A percentile compares a stretch with the other conserved stretches of the same genome.
phyloP scores from a whole-genome alignment of 2,113 vertebrate species.

The Meriones unguiculatus region DNA sequence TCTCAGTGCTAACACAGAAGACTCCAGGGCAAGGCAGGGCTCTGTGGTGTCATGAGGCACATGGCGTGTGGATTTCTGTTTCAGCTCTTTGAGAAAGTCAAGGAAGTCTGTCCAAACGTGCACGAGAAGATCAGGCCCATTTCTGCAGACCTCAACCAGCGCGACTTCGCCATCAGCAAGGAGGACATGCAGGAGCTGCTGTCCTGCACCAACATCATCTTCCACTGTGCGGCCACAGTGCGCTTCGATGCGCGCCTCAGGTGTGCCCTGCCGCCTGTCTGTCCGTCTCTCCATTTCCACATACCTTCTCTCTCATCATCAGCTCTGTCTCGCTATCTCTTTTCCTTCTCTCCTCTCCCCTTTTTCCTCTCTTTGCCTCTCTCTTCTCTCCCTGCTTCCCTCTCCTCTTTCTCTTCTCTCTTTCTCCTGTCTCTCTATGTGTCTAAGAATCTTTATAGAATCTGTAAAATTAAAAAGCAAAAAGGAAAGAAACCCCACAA shows the following conservation, averaged over 20 bases:
- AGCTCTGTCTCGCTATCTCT: too few relatives aligned
- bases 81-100: constrained; percentile 96
- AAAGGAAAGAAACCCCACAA: background rate
- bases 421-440: background rate
- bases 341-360: too few relatives aligned
- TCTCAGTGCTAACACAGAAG: background rate
- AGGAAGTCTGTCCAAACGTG: constrained; percentile 93
- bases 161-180: constrained; percentile 92
- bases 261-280: constrained; percentile 81
- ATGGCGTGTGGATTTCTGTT: constrained; percentile 11
- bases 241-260: constrained; percentile 95
- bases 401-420: background rate
- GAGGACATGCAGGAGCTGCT: constrained; percentile 92
- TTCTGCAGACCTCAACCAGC: constrained; percentile 94
- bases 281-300: fast-evolving
- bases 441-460: background rate
- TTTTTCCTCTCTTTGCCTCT: too few relatives aligned
- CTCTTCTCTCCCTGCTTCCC: too few relatives aligned
- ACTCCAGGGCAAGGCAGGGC: background rate
- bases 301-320: too few relatives aligned
- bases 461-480: background rate
- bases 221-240: constrained; percentile 97
- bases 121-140: constrained; percentile 94
- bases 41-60: too few relatives aligned
- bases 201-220: constrained; percentile 92